A percentile compares a stretch with the other conserved stretches of the same genome.
phyloP scores from a whole-genome alignment of 2,888 invertebrate genomes.

The Phragmatobia fuliginosa region DNA sequence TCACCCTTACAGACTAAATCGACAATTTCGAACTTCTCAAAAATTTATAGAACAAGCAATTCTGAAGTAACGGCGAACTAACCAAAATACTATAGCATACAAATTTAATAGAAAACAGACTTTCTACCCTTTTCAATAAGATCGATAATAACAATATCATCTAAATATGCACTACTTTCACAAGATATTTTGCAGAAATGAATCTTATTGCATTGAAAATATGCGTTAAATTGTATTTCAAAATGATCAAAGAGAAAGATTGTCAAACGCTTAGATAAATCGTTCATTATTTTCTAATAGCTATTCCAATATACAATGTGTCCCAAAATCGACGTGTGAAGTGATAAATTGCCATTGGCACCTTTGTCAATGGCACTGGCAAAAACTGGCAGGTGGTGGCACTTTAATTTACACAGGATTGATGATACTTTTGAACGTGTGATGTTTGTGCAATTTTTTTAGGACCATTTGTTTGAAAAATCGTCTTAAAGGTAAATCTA shows the following conservation, averaged over 20 bases:
- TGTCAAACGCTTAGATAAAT: conserved; percentile 77
- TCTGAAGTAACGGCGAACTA: conserved; percentile 50
- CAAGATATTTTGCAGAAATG: background rate
- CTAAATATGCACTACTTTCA: background rate
- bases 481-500: background rate
- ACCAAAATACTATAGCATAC: conserved; percentile 12
- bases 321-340: conserved; percentile 73
- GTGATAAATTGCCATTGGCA: conserved; percentile 76
- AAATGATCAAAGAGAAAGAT: conserved; percentile 56
- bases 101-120: conserved; percentile 21
- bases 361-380: conserved; percentile 60
- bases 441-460: conserved; percentile 48
- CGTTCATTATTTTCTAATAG: conserved; percentile 81
- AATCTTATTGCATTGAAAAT: conserved; percentile 1
- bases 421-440: conserved; percentile 43
- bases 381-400: conserved; percentile 71
- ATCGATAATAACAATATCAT: background rate
- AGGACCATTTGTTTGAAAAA: conserved; percentile 37
- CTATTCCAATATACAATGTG: conserved; percentile 80
- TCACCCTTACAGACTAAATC: conserved; percentile 60
- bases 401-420: conserved; percentile 62
- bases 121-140: conserved; percentile 30
- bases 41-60: conserved; percentile 68
- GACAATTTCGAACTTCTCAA: conserved; percentile 57
- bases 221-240: background rate